Conservation (phyloP, 1,140 invertebrate genomes). For the Halictus rubicundus region DNA sequence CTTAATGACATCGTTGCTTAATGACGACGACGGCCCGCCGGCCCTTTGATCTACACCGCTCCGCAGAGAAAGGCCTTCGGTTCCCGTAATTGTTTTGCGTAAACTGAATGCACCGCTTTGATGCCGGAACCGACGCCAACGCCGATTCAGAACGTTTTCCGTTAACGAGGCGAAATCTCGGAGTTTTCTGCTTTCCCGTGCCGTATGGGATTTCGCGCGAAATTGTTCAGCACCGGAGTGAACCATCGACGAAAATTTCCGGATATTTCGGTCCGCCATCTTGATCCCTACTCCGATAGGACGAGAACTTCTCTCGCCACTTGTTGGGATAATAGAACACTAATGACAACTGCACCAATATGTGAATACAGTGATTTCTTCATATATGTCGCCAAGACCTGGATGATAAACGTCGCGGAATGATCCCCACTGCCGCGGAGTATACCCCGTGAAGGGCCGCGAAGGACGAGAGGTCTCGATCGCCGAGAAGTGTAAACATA, state of each 20-base stretch:
- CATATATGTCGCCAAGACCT: no score
- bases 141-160: conserved; percentile 47
- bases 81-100: conserved; percentile 62
- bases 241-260: conserved; percentile 41
- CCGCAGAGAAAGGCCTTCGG: conserved; percentile 55
- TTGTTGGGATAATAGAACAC: background rate
- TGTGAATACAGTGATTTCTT: no score
- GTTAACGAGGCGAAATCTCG: conserved; percentile 59
- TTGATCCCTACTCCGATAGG: background rate
- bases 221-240: conserved; percentile 41
- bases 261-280: conserved; percentile 16
- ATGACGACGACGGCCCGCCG: conserved; percentile 44
- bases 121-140: conserved; percentile 42
- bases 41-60: conserved; percentile 52
- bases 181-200: conserved; percentile 13
- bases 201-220: conserved; percentile 3
- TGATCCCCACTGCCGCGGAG: no score
- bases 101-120: conserved; percentile 62
- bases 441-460: no score
- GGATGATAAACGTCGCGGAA: no score
- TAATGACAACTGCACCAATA: no score
- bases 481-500: no score
- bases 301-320: background rate
- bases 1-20: conserved; percentile 63
- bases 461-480: no score